These are phyloP conservation scores for Proales similis DNA, from an alignment of 1,140 invertebrate species.

Conservation along the genomic window DNA sequence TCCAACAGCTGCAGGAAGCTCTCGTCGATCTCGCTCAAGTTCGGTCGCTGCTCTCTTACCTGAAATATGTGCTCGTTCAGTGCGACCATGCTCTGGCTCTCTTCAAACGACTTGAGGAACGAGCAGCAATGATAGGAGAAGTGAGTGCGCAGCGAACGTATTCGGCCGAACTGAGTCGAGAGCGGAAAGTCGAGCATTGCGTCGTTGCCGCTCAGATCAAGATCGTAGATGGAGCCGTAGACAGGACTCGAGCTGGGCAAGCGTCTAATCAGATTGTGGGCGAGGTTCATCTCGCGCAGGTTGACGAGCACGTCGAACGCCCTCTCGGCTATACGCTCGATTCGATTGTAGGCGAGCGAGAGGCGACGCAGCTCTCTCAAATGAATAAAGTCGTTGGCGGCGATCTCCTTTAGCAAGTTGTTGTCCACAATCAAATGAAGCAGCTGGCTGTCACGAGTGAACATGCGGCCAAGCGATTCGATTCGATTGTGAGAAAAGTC, in stretches of 20 bases:
- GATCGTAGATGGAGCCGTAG: background rate
- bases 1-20: background rate
- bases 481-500: constrained; percentile 24
- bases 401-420: constrained; percentile 13
- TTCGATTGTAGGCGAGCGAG: constrained; percentile 4
- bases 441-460: background rate
- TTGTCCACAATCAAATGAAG: constrained; percentile 1
- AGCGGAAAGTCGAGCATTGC: background rate
- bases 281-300: constrained; percentile 10
- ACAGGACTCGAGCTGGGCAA: constrained; percentile 1
- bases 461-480: background rate
- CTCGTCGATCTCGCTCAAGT: background rate
- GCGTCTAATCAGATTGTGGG: background rate
- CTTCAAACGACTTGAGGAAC: constrained; percentile 3
- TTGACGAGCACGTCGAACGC: constrained; percentile 12
- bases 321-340: constrained; percentile 1
- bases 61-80: background rate
- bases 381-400: background rate
- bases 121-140: constrained; percentile 36
- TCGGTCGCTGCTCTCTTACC: too few species aligned
- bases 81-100: background rate
- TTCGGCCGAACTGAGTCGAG: background rate
- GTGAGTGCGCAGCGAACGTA: background rate
- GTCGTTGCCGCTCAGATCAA: background rate
- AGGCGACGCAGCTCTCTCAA: constrained; percentile 9